phyloP scores from a whole-genome alignment of 1,140 invertebrate species.

The Scaptomyza montana region DNA sequence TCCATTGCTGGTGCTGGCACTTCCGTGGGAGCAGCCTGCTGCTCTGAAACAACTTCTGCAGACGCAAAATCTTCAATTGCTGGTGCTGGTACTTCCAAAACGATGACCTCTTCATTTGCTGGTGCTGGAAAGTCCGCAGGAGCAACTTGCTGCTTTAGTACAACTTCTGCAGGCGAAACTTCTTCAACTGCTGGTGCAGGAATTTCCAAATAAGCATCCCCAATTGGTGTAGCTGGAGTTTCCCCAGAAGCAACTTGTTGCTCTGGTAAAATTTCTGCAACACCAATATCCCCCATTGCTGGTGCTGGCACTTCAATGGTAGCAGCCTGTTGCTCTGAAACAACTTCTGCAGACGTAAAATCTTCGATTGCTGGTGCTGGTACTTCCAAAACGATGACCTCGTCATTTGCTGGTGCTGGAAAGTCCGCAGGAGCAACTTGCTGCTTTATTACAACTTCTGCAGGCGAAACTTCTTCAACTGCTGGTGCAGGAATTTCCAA shows the following conservation, averaged over 20 bases:
- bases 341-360: background rate
- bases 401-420: background rate
- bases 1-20: background rate
- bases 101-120: background rate
- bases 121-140: background rate
- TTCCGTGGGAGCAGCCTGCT: background rate
- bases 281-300: background rate
- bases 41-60: background rate
- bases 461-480: background rate
- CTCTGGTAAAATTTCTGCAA: background rate
- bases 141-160: background rate
- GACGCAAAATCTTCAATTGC: background rate
- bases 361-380: background rate
- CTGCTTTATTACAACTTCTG: too few relatives aligned
- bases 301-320: background rate
- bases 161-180: background rate
- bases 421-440: too few relatives aligned
- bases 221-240: background rate
- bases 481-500: too few relatives aligned
- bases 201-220: too few relatives aligned
- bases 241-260: background rate
- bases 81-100: background rate
- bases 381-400: background rate
- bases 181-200: slow-evolving; percentile 1
- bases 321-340: background rate